A percentile compares a stretch with the other conserved stretches of the same genome.
Evolutionary conservation across 2,797 vertebrate species (phyloP).

Genomic region (Pseudochirops cupreus): DNA sequence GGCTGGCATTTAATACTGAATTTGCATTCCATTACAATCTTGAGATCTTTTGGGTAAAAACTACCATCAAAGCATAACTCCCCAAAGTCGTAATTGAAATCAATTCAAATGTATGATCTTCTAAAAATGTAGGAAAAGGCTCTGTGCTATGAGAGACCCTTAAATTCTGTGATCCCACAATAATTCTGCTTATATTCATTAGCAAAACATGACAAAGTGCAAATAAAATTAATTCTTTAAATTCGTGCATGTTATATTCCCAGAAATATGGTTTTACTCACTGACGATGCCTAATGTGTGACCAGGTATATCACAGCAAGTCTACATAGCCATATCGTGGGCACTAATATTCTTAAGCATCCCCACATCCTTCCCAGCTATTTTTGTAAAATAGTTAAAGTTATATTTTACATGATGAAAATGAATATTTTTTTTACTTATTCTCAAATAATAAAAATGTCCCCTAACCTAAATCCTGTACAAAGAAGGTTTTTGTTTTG

Average conservation of each 20-base stretch:
- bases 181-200: constrained; percentile 8
- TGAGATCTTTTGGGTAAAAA: not conserved
- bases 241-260: constrained; percentile 15
- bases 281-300: not conserved
- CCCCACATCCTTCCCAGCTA: not conserved
- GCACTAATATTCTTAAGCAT: not conserved
- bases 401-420: constrained; percentile 42
- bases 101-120: not conserved
- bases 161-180: not conserved
- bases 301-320: not conserved
- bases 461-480: not conserved
- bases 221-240: not conserved
- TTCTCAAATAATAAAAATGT: constrained; percentile 15
- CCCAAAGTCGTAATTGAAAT: not conserved
- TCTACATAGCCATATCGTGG: not conserved
- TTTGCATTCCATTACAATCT: not conserved
- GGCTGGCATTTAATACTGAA: not conserved
- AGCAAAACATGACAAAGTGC: constrained; percentile 26
- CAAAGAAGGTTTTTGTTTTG: not conserved
- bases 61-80: not conserved
- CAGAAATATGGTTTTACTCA: constrained; percentile 22
- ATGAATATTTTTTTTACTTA: constrained; percentile 74
- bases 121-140: not conserved
- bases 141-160: not conserved
- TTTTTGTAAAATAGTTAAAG: constrained; percentile 58